Evolutionary conservation across 2,888 invertebrate genomes (phyloP), one percentile per base, ranked within the genome.

Genomic region (Polyommatus iphigenia): DNA sequence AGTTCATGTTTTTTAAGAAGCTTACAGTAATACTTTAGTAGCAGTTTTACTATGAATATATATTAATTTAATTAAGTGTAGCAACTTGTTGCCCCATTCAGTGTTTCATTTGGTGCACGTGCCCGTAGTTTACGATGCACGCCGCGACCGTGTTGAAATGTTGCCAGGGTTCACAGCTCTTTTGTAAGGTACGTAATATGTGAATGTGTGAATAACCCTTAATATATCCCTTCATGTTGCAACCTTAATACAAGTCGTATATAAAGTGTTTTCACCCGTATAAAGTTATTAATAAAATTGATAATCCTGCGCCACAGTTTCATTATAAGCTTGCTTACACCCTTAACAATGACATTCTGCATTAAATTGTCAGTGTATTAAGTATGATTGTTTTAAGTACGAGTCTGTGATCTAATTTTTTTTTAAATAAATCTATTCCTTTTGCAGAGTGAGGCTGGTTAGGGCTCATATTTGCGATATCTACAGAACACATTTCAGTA

Each of bases 91-190:
- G 75, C 73, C 50, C 20, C 3, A 73, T 75, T 75, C 54, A 75
- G 46, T 46, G 75, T 54, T 54, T 75, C 54, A 75, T 75, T 75
- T 54, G 24, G 15, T 75, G 75, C 75, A 75, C 75, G 75, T 75
- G 75, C n/a, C 13, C 18, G 24, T 29, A 50, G 50, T 78, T 78
- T 73, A 78, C 72, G 57, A 57, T 59, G 73, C 36, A 72, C 57
- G 72, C 24, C 78, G 76, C 76, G 81, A 80, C 82, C 83, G 83
- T 79, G 81, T 83, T 85, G 86, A 86, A 87, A 83, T 84, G 82
- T 80, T 83, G 86, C 86, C 86, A 86, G 81, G 82, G 77, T 81
- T 82, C 82, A 82, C 82, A 82, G 83, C 88, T 54, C 71, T 36
- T 72, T 20, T 72, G 36, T 59, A 46, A 77, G 77, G 77, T 77